Evolutionary conservation across 2,113 vertebrate genomes (phyloP).

Genomic region (Oxyura jamaicensis): DNA sequence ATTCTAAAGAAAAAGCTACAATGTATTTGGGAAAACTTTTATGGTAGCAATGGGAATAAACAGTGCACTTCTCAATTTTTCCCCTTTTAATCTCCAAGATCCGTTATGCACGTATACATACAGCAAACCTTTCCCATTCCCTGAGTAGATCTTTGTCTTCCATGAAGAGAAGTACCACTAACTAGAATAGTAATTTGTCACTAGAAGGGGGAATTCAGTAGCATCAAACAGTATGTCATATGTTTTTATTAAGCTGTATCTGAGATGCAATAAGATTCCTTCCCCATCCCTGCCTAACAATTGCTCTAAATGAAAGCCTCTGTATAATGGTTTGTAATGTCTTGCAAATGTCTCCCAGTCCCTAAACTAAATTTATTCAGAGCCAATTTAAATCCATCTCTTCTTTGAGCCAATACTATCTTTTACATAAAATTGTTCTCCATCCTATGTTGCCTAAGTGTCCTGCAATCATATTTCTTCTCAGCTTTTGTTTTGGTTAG

Average conservation of each 20-base stretch:
- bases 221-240: not conserved
- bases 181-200: not conserved
- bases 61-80: not conserved
- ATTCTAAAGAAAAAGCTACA: not conserved
- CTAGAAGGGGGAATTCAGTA: not conserved
- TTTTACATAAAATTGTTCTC: not conserved
- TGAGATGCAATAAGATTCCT: not conserved
- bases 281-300: not conserved
- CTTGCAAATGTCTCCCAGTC: not conserved
- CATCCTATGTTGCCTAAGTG: not conserved
- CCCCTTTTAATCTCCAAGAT: not conserved
- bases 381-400: not conserved
- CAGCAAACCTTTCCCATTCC: not conserved
- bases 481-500: not conserved
- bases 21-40: not conserved
- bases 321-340: not conserved
- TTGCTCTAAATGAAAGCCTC: not conserved
- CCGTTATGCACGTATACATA: not conserved
- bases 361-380: not conserved
- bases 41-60: not conserved
- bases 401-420: not conserved
- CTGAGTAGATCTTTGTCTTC: not conserved
- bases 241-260: not conserved
- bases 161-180: not conserved
- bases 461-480: not conserved